Evolutionary conservation across 1,140 invertebrate genomes (phyloP).

Genomic region (Rhopalosiphum maidis): DNA sequence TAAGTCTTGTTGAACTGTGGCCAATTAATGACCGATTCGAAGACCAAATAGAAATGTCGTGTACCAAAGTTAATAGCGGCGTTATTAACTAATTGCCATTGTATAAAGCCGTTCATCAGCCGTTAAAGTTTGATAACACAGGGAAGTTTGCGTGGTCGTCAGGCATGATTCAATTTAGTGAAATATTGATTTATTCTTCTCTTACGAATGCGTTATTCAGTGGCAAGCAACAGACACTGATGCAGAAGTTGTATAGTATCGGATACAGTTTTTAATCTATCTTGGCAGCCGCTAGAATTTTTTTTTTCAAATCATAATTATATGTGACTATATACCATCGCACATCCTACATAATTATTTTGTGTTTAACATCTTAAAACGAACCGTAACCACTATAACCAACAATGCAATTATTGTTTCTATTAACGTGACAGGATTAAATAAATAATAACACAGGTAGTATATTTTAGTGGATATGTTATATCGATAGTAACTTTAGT

Average conservation of each 20-base stretch:
- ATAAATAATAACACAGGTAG: background rate
- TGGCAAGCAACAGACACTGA: background rate
- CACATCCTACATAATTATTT: background rate
- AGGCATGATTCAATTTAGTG: background rate
- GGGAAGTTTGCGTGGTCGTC: background rate
- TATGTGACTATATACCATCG: background rate
- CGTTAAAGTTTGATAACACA: background rate
- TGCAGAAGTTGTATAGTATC: background rate
- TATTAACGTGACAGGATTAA: background rate
- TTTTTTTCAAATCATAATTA: background rate
- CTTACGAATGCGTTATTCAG: background rate
- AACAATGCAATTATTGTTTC: background rate
- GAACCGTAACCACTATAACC: background rate
- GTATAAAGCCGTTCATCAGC: background rate
- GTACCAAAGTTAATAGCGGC: background rate
- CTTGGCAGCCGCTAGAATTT: background rate
- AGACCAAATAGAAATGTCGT: background rate
- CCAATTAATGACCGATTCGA: background rate
- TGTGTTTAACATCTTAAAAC: background rate
- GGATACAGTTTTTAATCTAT: background rate
- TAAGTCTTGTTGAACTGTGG: background rate
- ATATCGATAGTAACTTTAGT: background rate
- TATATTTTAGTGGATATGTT: fast-evolving
- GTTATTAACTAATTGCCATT: background rate
- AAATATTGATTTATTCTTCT: background rate